phyloP scores from a whole-genome alignment of 2,113 vertebrate species.

The Echinops telfairi region DNA sequence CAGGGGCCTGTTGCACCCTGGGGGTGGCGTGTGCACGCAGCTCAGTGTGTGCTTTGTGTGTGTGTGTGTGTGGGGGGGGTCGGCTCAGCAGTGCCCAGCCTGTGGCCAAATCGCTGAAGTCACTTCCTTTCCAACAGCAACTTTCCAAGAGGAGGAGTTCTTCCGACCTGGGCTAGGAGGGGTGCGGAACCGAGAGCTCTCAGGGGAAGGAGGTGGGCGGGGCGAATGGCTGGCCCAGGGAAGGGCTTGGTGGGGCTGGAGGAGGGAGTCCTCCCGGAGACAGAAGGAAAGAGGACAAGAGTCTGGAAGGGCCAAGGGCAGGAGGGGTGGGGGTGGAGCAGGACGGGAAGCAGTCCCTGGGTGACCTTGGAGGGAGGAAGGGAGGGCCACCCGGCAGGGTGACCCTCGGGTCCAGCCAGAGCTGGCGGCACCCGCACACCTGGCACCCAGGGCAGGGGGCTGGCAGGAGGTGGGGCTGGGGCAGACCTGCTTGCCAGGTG shows the following conservation, averaged over 20 bases:
- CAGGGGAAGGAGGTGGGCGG: slow-evolving; percentile 68
- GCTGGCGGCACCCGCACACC: slow-evolving; percentile 77
- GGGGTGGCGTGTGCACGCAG: slow-evolving; percentile 55
- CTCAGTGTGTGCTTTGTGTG: slow-evolving; percentile 70
- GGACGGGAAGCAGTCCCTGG: slow-evolving; percentile 81
- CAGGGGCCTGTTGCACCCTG: slow-evolving; percentile 34
- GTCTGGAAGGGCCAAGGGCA: slow-evolving; percentile 81
- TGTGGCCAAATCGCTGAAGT: slow-evolving; percentile 84
- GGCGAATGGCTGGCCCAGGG: slow-evolving; percentile 51
- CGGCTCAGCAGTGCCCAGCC: slow-evolving; percentile 79
- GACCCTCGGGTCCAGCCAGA: slow-evolving; percentile 78
- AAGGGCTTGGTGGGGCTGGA: slow-evolving; percentile 73
- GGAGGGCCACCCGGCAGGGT: slow-evolving; percentile 74
- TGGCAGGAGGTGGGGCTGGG: slow-evolving; percentile 75
- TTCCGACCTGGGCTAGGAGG: slow-evolving; percentile 74
- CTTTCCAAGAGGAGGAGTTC: slow-evolving; percentile 81
- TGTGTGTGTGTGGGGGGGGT: too few species aligned
- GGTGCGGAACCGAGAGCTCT: slow-evolving; percentile 55
- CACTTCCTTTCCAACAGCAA: slow-evolving; percentile 83
- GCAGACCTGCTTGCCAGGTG: slow-evolving; percentile 83
- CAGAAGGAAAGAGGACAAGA: slow-evolving; percentile 77
- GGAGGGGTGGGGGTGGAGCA: slow-evolving; percentile 77
- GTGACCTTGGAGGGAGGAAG: slow-evolving; percentile 81
- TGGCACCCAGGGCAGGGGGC: slow-evolving; percentile 79
- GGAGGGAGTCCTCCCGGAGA: slow-evolving; percentile 76